Evolutionary conservation across 1,140 invertebrate genomes (phyloP), one percentile per base, ranked within the genome.

Genomic region (Samia ricini): DNA sequence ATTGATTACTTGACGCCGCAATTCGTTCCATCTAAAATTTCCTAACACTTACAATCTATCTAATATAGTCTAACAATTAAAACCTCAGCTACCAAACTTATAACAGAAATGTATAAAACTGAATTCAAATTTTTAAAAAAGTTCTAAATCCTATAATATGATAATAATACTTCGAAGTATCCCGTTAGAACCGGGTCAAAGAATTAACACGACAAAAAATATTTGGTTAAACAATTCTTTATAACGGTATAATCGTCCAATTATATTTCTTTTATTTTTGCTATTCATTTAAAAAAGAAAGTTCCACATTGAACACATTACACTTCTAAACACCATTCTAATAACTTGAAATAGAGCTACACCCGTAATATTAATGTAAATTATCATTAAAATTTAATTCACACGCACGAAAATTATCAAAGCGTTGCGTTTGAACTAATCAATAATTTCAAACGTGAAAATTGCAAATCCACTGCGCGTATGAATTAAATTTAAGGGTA

Each of bases 161-260:
- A n/a, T n/a, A n/a, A n/a, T n/a, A n/a, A 89, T 89, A 89, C 87
- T 89, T 85, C 59, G 76, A 80, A 79, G 54, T 57, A 56, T 72
- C 85, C 86, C 84, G 83, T 81, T 84, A 86, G 87, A 86, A 83
- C 81, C 81, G 82, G 86, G 83, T 57, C 68, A 74, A 76, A 81
- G 73, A 74, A 78, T 73, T 66, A 77, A 76, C n/a, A n/a, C 63
- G 69, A 76, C 70, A 57, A 72, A 71, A 77, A 74, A 73, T 76
- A 75, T 81, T 78, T 76, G 69, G 69, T 78, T 75, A 76, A 68
- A 69, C 69, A 71, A 83, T 72, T 77, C 78, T 79, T 82, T 77
- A 71, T 68, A 70, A 60, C 61, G 74, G 74, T 70, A 76, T n/a
- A n/a, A n/a, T 76, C 71, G 68, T 74, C 66, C 72, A 60, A 71